phyloP scores from a whole-genome alignment of 2,113 vertebrate genomes.

The Syrrhaptes paradoxus region DNA sequence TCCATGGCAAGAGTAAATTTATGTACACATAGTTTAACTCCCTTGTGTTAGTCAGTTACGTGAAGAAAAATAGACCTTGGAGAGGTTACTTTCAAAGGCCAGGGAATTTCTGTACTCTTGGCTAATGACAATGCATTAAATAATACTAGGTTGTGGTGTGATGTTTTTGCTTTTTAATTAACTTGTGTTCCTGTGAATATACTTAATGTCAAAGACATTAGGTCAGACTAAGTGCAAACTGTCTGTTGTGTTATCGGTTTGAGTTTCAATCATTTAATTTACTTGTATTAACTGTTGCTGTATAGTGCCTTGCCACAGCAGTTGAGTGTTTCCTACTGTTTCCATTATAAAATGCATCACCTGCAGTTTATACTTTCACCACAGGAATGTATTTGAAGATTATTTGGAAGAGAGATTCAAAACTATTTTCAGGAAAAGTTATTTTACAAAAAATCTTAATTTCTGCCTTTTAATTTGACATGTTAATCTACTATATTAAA shows the following conservation, averaged over 20 bases:
- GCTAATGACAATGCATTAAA: constrained; percentile 4
- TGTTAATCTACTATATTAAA: not conserved
- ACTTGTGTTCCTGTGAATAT: not conserved
- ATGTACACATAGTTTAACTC: constrained; percentile 44
- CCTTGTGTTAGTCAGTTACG: constrained; percentile 40
- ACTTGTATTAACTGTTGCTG: not conserved
- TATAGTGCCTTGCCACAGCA: not conserved
- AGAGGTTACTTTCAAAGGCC: constrained; percentile 37
- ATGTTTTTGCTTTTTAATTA: constrained; percentile 5
- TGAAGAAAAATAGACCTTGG: constrained; percentile 46
- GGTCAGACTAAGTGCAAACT: not conserved
- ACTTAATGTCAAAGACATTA: not conserved
- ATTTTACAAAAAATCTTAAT: not conserved
- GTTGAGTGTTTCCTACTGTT: not conserved
- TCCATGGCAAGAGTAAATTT: constrained; percentile 50
- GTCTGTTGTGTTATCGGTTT: not conserved
- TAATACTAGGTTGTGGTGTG: not conserved
- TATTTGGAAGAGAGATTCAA: not conserved
- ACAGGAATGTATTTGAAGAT: not conserved
- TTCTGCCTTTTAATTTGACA: not conserved
- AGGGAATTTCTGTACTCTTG: constrained; percentile 22
- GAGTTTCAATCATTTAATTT: not conserved
- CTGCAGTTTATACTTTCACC: not conserved
- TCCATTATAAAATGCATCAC: not conserved
- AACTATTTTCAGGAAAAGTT: not conserved